Evolutionary conservation across 2,888 invertebrate species (phyloP).

Genomic region (Thera britannica): DNA sequence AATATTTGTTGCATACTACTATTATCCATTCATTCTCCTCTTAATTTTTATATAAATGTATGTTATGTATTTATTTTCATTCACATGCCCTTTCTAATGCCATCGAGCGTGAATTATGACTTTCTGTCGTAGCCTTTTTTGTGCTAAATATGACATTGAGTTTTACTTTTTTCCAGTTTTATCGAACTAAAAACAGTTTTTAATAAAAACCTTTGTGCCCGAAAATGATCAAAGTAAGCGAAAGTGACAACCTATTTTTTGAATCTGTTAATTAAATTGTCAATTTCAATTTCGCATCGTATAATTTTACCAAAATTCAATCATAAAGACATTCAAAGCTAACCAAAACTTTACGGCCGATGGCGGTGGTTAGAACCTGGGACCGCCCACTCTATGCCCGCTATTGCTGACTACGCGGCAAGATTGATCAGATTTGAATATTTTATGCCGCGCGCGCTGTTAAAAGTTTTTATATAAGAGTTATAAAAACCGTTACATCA

Average conservation of each 20-base stretch:
- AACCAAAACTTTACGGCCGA: slow-evolving; percentile 3
- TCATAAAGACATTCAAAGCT: neutral
- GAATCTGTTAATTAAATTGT: no score
- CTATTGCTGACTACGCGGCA: neutral
- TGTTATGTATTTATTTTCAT: neutral
- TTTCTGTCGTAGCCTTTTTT: neutral
- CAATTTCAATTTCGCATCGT: no score
- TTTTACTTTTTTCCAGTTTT: neutral
- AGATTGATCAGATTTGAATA: slow-evolving; percentile 14
- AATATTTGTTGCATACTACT: no score
- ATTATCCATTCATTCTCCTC: no score
- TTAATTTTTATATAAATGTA: no score
- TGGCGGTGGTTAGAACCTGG: slow-evolving; percentile 16
- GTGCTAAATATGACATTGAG: neutral
- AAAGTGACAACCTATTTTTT: neutral
- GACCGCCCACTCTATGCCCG: slow-evolving; percentile 3
- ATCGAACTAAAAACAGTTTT: no score
- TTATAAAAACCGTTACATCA: slow-evolving; percentile 12
- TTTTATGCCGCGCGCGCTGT: slow-evolving; percentile 22
- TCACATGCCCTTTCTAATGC: neutral
- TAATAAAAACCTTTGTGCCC: no score
- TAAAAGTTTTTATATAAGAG: slow-evolving; percentile 9
- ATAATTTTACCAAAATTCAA: no score
- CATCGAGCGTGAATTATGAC: neutral
- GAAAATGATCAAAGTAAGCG: neutral